Evolutionary conservation across 2,888 invertebrate species (phyloP).

Genomic region (Argyra leucocephala): DNA sequence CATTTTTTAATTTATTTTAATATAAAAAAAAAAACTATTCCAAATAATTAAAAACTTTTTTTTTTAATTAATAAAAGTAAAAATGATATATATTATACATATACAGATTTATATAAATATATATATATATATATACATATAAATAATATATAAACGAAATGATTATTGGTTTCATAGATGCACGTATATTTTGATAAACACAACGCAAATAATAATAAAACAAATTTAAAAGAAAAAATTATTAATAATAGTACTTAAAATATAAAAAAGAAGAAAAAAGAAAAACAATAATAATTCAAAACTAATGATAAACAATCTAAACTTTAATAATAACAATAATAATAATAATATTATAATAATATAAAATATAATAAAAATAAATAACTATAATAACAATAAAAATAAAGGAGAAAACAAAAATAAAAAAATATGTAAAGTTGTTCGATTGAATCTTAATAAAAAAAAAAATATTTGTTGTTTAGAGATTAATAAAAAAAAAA

Average conservation of each 20-base stretch:
- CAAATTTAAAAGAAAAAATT: slow-evolving; percentile 21
- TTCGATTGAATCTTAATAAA: slow-evolving; percentile 16
- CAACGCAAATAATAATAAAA: slow-evolving; percentile 19
- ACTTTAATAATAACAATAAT: too few relatives aligned
- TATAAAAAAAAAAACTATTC: slow-evolving; percentile 8
- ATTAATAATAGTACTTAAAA: slow-evolving; percentile 16
- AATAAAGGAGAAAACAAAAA: too few relatives aligned
- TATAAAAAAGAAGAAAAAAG: slow-evolving; percentile 19
- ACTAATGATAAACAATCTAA: background rate
- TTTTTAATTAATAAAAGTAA: slow-evolving; percentile 12
- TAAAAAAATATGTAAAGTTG: slow-evolving; percentile 18
- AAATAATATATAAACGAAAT: slow-evolving; percentile 31
- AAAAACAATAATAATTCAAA: slow-evolving; percentile 11
- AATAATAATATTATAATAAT: too few relatives aligned
- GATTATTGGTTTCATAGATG: slow-evolving; percentile 45
- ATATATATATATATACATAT: slow-evolving; percentile 21
- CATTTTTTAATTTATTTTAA: slow-evolving; percentile 7
- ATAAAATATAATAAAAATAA: too few relatives aligned
- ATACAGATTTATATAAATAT: slow-evolving; percentile 8
- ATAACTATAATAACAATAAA: background rate
- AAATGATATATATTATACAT: slow-evolving; percentile 4
- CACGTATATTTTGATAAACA: slow-evolving; percentile 38
- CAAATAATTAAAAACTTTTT: too few relatives aligned
- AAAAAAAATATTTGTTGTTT: slow-evolving; percentile 26
- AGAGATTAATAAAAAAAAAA: slow-evolving; percentile 26